Percentiles rank a stretch among this genome's conserved stretches.
Evolutionary conservation across 2,797 vertebrate genomes (phyloP).

Genomic region (Vipera ursinii): DNA sequence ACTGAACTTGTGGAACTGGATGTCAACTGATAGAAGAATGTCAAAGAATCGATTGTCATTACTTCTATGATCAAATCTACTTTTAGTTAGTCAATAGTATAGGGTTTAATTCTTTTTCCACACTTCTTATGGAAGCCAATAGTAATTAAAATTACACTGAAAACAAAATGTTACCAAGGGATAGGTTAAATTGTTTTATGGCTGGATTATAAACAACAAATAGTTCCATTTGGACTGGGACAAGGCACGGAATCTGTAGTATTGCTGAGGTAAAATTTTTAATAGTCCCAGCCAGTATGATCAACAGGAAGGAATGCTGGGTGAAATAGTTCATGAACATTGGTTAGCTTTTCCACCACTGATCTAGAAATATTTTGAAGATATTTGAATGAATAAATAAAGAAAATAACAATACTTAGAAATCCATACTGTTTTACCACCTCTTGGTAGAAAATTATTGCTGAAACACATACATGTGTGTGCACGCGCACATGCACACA

Average conservation of each 20-base stretch:
- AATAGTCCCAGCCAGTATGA: too few species aligned
- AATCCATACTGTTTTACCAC: background rate
- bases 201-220: background rate
- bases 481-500: background rate
- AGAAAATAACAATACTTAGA: background rate
- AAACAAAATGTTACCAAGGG: background rate
- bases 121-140: background rate
- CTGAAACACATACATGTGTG: background rate
- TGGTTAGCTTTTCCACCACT: background rate
- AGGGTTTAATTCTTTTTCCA: too few species aligned
- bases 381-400: conserved; percentile 11
- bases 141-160: background rate
- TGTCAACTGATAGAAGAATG: too few species aligned
- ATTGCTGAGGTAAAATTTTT: too few species aligned
- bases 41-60: too few species aligned
- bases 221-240: too few species aligned
- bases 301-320: too few species aligned
- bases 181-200: conserved; percentile 6
- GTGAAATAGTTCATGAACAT: too few species aligned
- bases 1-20: too few species aligned
- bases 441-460: conserved; percentile 7
- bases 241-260: too few species aligned
- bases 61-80: too few species aligned
- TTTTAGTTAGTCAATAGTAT: too few species aligned
- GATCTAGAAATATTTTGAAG: background rate